Evolutionary conservation across 2,113 vertebrate genomes (phyloP).

Genomic region (Cygnus atratus): DNA sequence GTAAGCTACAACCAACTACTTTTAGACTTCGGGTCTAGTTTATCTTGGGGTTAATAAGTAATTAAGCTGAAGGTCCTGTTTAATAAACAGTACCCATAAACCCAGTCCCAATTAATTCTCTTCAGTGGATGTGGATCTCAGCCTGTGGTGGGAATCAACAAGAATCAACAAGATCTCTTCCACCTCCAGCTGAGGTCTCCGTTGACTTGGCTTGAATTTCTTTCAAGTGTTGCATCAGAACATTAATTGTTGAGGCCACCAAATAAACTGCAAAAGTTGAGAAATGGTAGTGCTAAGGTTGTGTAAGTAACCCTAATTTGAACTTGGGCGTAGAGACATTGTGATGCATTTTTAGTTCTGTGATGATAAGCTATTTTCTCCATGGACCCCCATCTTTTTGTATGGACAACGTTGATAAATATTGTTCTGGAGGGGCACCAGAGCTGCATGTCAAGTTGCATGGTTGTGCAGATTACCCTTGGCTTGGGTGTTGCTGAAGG

Average conservation of each 20-base stretch:
- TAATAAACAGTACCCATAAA: background rate
- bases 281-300: background rate
- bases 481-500: background rate
- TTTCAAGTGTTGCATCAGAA: background rate
- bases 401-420: background rate
- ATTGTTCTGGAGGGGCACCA: background rate
- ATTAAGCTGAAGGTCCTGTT: conserved; percentile 61
- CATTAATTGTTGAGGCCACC: background rate
- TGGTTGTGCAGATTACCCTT: background rate
- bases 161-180: background rate
- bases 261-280: background rate
- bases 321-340: background rate
- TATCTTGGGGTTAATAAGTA: conserved; percentile 60
- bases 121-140: background rate
- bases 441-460: background rate
- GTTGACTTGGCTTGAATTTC: background rate
- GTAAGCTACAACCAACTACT: conserved; percentile 61
- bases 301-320: background rate
- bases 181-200: background rate
- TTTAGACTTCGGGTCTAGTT: conserved; percentile 64
- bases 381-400: background rate
- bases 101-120: background rate
- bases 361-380: background rate
- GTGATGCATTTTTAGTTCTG: background rate
- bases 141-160: background rate